phyloP scores from a whole-genome alignment of 2,797 vertebrate genomes.

The Arremon brunneinucha region DNA sequence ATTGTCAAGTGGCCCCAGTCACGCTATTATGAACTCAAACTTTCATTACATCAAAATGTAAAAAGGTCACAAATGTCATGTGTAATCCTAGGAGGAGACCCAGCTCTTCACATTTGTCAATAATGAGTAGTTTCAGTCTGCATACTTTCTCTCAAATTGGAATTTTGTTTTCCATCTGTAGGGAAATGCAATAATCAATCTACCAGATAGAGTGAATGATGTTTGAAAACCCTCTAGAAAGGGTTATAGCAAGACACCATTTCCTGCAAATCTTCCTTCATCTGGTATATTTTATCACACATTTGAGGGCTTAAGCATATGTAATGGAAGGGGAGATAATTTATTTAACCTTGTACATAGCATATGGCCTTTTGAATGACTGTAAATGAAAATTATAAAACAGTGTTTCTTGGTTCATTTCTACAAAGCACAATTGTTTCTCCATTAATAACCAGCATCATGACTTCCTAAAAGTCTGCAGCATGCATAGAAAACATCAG shows the following conservation, averaged over 20 bases:
- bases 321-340: neutral
- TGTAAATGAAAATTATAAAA: neutral
- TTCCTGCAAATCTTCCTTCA: neutral
- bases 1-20: constrained; percentile 9
- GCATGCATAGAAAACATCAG: neutral
- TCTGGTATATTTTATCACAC: neutral
- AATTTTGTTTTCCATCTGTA: constrained; percentile 46
- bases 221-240: constrained; percentile 41
- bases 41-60: constrained; percentile 55
- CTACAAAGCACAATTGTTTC: neutral
- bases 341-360: neutral
- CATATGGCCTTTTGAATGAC: neutral
- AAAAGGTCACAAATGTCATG: constrained; percentile 39
- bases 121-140: constrained; percentile 19
- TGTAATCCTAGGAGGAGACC: neutral
- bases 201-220: neutral
- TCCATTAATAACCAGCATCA: neutral
- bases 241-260: neutral
- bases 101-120: constrained; percentile 8
- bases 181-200: constrained; percentile 29
- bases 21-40: neutral
- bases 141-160: neutral
- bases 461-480: neutral
- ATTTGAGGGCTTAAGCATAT: neutral
- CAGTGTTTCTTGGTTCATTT: neutral